phyloP scores from a whole-genome alignment of 2,113 vertebrate genomes.

The Pluvialis apricaria region DNA sequence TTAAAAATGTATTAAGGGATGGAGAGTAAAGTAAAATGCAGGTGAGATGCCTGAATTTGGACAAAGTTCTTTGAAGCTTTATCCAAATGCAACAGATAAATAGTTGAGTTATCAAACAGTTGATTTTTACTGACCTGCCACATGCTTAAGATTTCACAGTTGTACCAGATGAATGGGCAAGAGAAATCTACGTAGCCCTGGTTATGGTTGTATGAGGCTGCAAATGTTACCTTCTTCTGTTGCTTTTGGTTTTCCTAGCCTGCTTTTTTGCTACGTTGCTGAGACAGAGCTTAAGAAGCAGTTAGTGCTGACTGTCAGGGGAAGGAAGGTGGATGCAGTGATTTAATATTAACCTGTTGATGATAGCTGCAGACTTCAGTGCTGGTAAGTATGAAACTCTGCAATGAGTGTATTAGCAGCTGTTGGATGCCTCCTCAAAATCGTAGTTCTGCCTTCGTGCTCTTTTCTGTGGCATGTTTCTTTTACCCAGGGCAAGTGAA shows the following conservation, averaged over 20 bases:
- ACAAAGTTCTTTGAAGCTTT: neutral
- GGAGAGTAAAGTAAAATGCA: neutral
- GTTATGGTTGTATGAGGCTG: neutral
- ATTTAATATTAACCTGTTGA: neutral
- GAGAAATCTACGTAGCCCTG: neutral
- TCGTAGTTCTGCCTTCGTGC: neutral
- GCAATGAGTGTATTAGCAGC: neutral
- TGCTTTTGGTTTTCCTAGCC: neutral
- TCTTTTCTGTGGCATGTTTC: neutral
- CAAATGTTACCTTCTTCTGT: neutral
- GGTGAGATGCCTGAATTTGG: neutral
- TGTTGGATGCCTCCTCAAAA: neutral
- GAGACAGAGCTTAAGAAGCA: neutral
- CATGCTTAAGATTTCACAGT: neutral
- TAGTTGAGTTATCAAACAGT: neutral
- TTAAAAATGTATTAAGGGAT: neutral
- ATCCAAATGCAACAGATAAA: neutral
- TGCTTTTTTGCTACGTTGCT: neutral
- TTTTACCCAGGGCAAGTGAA: neutral
- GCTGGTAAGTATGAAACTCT: neutral
- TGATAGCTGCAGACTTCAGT: neutral
- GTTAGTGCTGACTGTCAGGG: neutral
- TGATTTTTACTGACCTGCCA: neutral
- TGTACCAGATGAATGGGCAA: neutral
- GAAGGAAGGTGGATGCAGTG: neutral